These are phyloP conservation scores for Xestia sexstrigata DNA, from an alignment of 2,888 invertebrate genomes.

Conservation along the genomic window DNA sequence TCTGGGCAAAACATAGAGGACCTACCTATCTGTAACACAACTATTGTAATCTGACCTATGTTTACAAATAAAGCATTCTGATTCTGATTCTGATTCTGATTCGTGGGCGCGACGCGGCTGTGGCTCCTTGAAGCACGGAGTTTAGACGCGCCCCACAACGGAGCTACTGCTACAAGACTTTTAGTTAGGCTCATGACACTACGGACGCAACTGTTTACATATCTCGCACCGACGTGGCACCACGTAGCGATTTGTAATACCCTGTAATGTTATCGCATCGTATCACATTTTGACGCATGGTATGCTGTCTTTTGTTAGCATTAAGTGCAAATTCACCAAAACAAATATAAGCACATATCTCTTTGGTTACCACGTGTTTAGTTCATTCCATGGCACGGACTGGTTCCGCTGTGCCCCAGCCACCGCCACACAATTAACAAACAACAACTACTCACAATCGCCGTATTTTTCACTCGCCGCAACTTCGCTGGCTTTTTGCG, in stretches of 20 bases:
- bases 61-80: too few relatives aligned
- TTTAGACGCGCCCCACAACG: neutral
- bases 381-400: too few relatives aligned
- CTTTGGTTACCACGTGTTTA: neutral
- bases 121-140: neutral
- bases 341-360: neutral
- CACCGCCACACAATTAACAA: conserved; percentile 24
- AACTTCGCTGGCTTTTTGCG: conserved; percentile 16
- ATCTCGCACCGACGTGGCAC: neutral
- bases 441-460: conserved; percentile 30
- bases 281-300: neutral
- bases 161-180: neutral
- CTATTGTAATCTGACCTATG: too few relatives aligned
- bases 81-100: too few relatives aligned
- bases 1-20: too few relatives aligned
- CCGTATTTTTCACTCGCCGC: conserved; percentile 21
- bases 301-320: neutral
- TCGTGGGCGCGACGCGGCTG: neutral
- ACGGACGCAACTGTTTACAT: neutral
- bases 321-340: neutral
- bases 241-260: neutral
- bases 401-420: neutral
- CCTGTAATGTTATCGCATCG: neutral
- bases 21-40: too few relatives aligned
- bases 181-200: conserved; percentile 12